Evolutionary conservation across 1,140 invertebrate genomes (phyloP).

Genomic region (Drosophila azteca): DNA sequence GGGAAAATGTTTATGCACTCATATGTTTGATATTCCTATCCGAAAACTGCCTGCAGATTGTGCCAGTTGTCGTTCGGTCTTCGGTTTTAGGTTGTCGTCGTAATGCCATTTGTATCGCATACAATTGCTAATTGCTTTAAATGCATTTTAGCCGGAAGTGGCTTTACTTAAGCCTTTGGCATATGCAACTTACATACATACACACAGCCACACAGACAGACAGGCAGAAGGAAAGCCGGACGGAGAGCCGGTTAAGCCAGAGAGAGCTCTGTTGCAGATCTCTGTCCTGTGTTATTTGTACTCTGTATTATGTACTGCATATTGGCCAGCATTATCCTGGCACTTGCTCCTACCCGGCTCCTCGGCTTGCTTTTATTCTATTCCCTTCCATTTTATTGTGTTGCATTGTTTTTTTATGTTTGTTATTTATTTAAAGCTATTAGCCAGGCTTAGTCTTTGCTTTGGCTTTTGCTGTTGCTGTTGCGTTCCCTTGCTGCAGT

Average conservation of each 20-base stretch:
- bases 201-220: constrained; percentile 5
- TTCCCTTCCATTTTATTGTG: constrained; percentile 52
- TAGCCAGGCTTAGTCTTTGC: constrained; percentile 50
- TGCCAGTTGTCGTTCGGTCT: constrained; percentile 35
- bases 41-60: constrained; percentile 30
- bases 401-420: constrained; percentile 1
- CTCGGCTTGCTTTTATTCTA: constrained; percentile 35
- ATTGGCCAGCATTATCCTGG: constrained; percentile 62
- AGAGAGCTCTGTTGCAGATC: constrained; percentile 8
- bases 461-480: constrained; percentile 13
- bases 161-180: constrained; percentile 61
- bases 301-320: constrained; percentile 54
- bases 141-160: constrained; percentile 75
- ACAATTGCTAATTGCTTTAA: constrained; percentile 76
- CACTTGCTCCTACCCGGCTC: constrained; percentile 6
- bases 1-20: background rate
- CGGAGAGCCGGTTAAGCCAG: background rate
- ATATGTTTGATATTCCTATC: background rate
- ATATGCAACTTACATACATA: constrained; percentile 36
- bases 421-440: constrained; percentile 73
- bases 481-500: background rate
- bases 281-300: constrained; percentile 27
- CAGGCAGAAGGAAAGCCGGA: background rate
- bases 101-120: constrained; percentile 55
- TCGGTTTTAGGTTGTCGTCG: constrained; percentile 17